Evolutionary conservation across 2,113 vertebrate genomes (phyloP), one percentile per base, ranked within the genome.

Genomic region (Enhydra lutris): DNA sequence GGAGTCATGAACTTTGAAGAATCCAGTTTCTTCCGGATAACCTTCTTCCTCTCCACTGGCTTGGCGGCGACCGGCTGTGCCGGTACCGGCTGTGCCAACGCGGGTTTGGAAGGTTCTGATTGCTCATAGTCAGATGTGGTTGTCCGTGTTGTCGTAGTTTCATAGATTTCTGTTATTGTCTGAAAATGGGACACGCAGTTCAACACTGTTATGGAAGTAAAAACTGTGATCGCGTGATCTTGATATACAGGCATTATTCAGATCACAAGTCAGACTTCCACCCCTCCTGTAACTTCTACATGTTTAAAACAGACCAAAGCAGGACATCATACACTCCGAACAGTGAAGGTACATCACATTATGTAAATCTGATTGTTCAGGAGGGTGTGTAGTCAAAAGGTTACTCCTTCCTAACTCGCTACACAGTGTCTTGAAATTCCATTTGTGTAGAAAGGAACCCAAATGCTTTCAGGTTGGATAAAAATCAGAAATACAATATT

Each of bases 1-100:
- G 99, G 99, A 3, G 99, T 99, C 99, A 99, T 99, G 98, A 99
- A 99, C 98, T 99, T 99, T 45, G 99, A 99, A 12, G 99, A 97
- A 94, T 99, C 99, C 98, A 99, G 99, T 98, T 99, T 99, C 42
- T 97, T 99, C 97, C 98, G 99, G 97, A 99, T 99, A 47, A 92
- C 99, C 86, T 98, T 99, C 96, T 98, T 99, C 96, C 99, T 99
- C 94, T 97, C 96, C 24, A 98, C 98, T 83, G 99, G 97, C 26
- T 99, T 98, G 34, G 90, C 99, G 0, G 93, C 67, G 39, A 11
- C 94, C 23, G 91, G 97, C 91, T 86, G 80, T 31, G 90, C 99
- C 0, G 91, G 67, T n/a, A 17, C 94, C n/a, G 93, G 97, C 93
- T 73, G 84, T 29, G n/a, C 95, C 90, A 91, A 39, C 0, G 76